Evolutionary conservation across 2,113 vertebrate genomes (phyloP), one percentile per base, ranked within the genome.

Genomic region (Sigmodon hispidus): DNA sequence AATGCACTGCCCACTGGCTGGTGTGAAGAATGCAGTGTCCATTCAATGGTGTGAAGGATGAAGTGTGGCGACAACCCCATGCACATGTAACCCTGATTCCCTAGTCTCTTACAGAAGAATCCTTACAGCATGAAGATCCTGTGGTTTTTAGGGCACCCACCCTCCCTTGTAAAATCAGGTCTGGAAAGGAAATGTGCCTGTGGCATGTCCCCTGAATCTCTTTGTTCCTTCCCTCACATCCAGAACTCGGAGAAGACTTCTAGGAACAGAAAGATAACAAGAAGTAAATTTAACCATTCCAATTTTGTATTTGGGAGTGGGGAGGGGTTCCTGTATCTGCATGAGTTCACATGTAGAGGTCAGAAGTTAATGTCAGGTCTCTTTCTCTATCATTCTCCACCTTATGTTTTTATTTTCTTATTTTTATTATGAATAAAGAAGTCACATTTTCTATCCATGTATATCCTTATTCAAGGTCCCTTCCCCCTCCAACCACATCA

Each of bases 131-230:
- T 4, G 8, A 84, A 16, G 8, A 24, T 22, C 5, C 17, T 4
- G 0, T 12, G 0, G 0, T 12, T 36, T 36, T 31, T 7, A 19
- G 40, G 34, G 31, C 1, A 0, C n/a, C 8, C 69, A 36, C 0
- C 24, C 61, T 7, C 1, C 29, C 2, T 17, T 4, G 0, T 45
- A 59, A 59, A 40, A 2, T 9, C 22, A 0, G 0, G 17, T 31
- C 24, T 43, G 22, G 43, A 12, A 34, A 10, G 43, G 40, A 26
- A 50, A 63, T 7, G 15, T 0, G 7, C 7, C 5, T 4, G 12
- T 0, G 2, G 9, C 1, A 0, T 12, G 11, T 22, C 48, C 22
- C 40, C 15, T 0, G 0, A 3, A 1, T 6, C 48, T 59, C 31
- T 17, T 36, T 24, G 50, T n/a, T 57, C 21, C 22, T 0, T 16